Evolutionary conservation across 1,140 invertebrate genomes (phyloP), one percentile per base, ranked within the genome.

Genomic region (Arctopsyche grandis): DNA sequence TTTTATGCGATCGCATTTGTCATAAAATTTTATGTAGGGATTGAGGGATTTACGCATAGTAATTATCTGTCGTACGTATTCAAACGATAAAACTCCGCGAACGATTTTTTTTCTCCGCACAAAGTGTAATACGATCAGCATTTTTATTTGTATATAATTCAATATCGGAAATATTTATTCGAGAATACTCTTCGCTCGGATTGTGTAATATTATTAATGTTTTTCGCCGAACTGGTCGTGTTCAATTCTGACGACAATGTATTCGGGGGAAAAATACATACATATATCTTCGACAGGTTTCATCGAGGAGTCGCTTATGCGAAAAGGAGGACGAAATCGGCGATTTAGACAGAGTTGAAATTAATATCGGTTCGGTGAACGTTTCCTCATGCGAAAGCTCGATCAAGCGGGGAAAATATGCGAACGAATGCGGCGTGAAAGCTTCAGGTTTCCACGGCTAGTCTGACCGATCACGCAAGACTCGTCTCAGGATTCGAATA

Each of bases 341-440:
- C 66, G 22, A 46, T 71, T 71, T 71, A 71, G 69, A 44, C 14
- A 71, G 44, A 21, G 44, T 71, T 71, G 69, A 71, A 71, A 71
- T 71, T 71, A 71, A 71, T 71, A 46, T 71, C 38, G 44, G 29
- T 71, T 46, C 38, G 44, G 5, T 71, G 69, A 48, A 22, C 21
- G 38, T 16, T 19, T 26, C 26, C 4, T 29, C 66, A 52, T 21
- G 9, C 26, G 22, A 29, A 38, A 7, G 52, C 52, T n/a, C 5
- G 1, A 56, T 10, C 52, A 10, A 56, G 29, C 29, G 5, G n/a
- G 0, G 69, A 5, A 48, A 71, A 69, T 69, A 69, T 69, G 66
- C 10, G 66, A 22, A 21, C 69, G 38, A 48, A 52, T 22, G 38
- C n/a, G 44, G 69, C 69, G 69, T 73, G 43, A 73, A 73, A 73